A percentile compares a stretch with the other conserved stretches of the same genome.
phyloP scores from a whole-genome alignment of 2,888 invertebrate species.

The Hofmannophila pseudospretella region DNA sequence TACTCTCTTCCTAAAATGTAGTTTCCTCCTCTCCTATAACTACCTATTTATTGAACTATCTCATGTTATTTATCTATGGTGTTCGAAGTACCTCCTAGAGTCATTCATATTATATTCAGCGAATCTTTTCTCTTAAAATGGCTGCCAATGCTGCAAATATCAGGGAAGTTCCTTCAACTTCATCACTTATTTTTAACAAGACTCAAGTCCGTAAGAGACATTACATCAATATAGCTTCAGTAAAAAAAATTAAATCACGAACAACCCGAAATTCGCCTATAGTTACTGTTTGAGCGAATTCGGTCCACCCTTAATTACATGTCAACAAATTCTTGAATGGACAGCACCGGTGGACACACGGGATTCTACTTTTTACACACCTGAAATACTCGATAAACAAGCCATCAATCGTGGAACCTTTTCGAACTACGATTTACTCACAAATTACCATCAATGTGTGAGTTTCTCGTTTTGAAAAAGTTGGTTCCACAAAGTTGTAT shows the following conservation, averaged over 20 bases:
- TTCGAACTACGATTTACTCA: constrained; percentile 20
- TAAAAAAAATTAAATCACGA: not conserved
- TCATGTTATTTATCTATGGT: too few species aligned
- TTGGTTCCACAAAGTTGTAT: not conserved
- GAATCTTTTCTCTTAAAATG: too few species aligned
- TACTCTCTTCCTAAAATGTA: too few species aligned
- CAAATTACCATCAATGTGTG: not conserved
- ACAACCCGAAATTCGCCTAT: constrained; percentile 19
- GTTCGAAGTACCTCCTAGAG: too few species aligned
- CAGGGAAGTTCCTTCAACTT: too few species aligned
- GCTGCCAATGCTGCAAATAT: too few species aligned
- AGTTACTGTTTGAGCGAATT: constrained; percentile 31
- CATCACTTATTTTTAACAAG: not conserved
- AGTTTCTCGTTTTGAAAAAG: not conserved
- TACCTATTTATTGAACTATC: too few species aligned
- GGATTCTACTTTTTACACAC: constrained; percentile 51
- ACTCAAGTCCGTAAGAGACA: not conserved
- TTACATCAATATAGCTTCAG: not conserved
- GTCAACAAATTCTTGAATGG: constrained; percentile 70
- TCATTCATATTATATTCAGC: too few species aligned
- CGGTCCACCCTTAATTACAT: constrained; percentile 60
- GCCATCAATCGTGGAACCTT: constrained; percentile 44
- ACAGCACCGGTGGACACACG: constrained; percentile 48
- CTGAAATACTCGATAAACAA: constrained; percentile 58
- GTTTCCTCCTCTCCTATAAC: too few species aligned